Percentiles rank a stretch among this genome's conserved stretches.
These are phyloP conservation scores for Eupithecia insigniata DNA, from an alignment of 2,888 invertebrate genomes.

Conservation along the genomic window DNA sequence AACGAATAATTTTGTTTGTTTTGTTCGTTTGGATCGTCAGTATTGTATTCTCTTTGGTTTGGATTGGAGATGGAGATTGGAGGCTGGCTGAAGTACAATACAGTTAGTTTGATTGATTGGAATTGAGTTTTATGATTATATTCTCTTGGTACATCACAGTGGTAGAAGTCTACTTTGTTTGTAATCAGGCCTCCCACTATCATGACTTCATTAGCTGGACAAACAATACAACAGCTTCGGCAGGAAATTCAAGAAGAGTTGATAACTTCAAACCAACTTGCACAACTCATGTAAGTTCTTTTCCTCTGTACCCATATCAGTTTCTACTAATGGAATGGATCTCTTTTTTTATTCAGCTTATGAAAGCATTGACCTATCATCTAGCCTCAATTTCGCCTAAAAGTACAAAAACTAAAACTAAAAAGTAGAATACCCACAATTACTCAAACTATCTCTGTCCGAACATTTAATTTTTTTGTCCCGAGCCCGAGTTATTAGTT, in stretches of 20 bases:
- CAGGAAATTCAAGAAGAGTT: slow-evolving; percentile 75
- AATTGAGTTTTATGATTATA: neutral
- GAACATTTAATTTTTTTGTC: no score
- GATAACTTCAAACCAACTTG: slow-evolving; percentile 68
- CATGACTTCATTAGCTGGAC: slow-evolving; percentile 46
- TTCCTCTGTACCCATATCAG: neutral
- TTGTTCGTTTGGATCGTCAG: no score
- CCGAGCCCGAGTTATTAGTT: no score
- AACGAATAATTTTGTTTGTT: neutral
- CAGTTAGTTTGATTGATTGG: no score
- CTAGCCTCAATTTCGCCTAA: neutral
- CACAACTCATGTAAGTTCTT: slow-evolving; percentile 66
- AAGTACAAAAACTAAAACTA: neutral
- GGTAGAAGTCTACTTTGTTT: no score
- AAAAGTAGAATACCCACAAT: no score
- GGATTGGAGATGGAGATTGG: no score
- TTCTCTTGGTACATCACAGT: no score
- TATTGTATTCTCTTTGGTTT: no score
- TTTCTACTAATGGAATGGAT: no score
- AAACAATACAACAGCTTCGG: slow-evolving; percentile 58
- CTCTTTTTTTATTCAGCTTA: neutral
- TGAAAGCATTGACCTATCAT: neutral
- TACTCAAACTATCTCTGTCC: no score
- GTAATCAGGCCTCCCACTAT: neutral
- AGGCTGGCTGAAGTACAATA: neutral